These are phyloP conservation scores for Aleiodes sp. DNA, from an alignment of 1,140 invertebrate genomes.

Conservation along the genomic window DNA sequence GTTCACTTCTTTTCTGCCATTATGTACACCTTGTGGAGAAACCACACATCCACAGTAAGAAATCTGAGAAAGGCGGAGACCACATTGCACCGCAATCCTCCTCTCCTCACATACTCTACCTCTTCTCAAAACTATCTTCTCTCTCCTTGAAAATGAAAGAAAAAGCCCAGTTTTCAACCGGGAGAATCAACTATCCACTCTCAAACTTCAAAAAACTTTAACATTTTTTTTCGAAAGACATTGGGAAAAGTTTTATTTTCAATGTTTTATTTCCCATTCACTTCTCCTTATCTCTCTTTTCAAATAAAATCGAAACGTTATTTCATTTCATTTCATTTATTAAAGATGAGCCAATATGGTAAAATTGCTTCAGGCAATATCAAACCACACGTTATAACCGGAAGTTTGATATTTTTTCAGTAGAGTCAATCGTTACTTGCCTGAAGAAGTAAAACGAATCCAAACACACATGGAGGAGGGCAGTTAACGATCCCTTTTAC, in stretches of 20 bases:
- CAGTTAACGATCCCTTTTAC: constrained; percentile 21
- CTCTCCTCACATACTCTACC: not conserved
- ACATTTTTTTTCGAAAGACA: not conserved
- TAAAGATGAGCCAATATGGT: constrained; percentile 14
- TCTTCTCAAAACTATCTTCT: constrained; percentile 11
- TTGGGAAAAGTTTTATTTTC: not conserved
- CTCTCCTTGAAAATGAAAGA: not conserved
- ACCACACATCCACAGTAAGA: not conserved
- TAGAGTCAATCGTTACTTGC: constrained; percentile 10
- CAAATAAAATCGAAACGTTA: not conserved
- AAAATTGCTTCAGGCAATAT: constrained; percentile 1
- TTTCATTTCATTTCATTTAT: not conserved
- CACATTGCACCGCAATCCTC: constrained; percentile 17
- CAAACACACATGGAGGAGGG: not conserved
- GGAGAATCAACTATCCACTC: not conserved
- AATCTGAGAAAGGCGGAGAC: constrained; percentile 28
- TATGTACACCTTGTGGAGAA: constrained; percentile 25
- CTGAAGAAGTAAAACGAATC: constrained; percentile 8
- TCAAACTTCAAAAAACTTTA: not conserved
- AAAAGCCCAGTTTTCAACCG: constrained; percentile 1
- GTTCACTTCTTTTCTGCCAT: constrained; percentile 22
- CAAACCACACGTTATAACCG: constrained; percentile 11
- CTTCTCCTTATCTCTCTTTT: too few relatives aligned
- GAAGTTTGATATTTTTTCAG: constrained; percentile 5
- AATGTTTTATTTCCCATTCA: too few relatives aligned